Evolutionary conservation across 2,888 invertebrate species (phyloP).

Genomic region (Diadegma fenestrale): DNA sequence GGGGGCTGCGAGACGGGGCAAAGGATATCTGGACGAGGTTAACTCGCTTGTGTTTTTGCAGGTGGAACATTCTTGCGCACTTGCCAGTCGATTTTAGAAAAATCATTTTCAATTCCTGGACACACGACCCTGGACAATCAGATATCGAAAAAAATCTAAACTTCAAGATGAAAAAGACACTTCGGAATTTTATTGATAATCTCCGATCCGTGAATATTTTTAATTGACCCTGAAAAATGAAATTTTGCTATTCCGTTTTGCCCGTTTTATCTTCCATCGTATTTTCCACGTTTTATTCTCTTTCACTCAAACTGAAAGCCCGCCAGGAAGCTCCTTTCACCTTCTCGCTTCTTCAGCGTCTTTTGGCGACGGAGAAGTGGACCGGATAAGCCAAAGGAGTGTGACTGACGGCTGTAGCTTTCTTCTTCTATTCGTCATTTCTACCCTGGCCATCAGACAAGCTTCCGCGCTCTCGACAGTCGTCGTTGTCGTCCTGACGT

Average conservation of each 20-base stretch:
- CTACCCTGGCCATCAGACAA: constrained; percentile 75
- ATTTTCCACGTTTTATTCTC: constrained; percentile 54
- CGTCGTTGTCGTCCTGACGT: constrained; percentile 59
- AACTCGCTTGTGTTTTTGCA: constrained; percentile 77
- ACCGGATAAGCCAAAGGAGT: constrained; percentile 72
- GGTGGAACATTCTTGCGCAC: constrained; percentile 71
- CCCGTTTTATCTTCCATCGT: neutral
- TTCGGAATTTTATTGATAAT: neutral
- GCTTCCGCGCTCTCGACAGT: constrained; percentile 51
- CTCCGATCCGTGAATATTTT: constrained; percentile 74
- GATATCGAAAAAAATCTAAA: neutral
- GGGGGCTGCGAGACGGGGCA: constrained; percentile 15
- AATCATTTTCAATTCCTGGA: neutral
- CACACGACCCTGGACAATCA: neutral
- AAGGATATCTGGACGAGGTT: constrained; percentile 35
- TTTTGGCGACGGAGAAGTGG: constrained; percentile 40
- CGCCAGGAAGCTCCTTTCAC: constrained; percentile 57
- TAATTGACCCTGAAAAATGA: constrained; percentile 79
- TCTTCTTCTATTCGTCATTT: constrained; percentile 81
- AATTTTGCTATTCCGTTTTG: constrained; percentile 64
- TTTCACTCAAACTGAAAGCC: constrained; percentile 52
- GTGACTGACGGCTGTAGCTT: constrained; percentile 84
- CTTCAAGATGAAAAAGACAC: too few species aligned
- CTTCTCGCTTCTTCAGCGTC: constrained; percentile 71
- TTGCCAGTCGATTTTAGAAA: neutral